A percentile compares a stretch with the other conserved stretches of the same genome.
These are phyloP conservation scores for Macaca nemestrina DNA, from an alignment of 2,113 vertebrate genomes.

Conservation along the genomic window DNA sequence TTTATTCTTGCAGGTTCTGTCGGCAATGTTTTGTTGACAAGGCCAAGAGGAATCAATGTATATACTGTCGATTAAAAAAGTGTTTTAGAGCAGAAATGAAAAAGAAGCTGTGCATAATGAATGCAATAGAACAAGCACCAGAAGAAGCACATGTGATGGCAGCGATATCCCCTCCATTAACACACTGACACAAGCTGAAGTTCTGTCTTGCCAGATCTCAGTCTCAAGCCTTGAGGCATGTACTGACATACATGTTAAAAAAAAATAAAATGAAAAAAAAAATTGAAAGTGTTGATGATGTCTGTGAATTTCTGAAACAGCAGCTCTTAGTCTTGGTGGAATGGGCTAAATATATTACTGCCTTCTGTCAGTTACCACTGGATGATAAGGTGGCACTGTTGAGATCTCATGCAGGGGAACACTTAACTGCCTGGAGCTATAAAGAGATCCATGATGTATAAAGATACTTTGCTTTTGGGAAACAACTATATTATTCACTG, in stretches of 20 bases:
- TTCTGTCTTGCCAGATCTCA: slow-evolving; percentile 94
- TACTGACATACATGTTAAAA: slow-evolving; percentile 91
- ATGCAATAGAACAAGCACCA: slow-evolving; percentile 96
- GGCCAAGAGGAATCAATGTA: slow-evolving; percentile 99
- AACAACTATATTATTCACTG: slow-evolving; percentile 94
- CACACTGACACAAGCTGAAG: slow-evolving; percentile 94
- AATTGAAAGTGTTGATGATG: slow-evolving; percentile 91
- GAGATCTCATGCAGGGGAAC: slow-evolving; percentile 96
- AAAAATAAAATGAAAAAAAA: slow-evolving; percentile 84
- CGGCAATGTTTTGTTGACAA: slow-evolving; percentile 98
- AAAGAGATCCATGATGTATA: slow-evolving; percentile 95
- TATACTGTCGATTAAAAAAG: slow-evolving; percentile 97
- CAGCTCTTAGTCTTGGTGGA: slow-evolving; percentile 97
- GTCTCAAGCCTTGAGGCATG: slow-evolving; percentile 83
- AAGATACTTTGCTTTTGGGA: slow-evolving; percentile 97
- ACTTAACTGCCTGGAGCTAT: slow-evolving; percentile 95
- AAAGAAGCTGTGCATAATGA: slow-evolving; percentile 99
- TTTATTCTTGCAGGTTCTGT: slow-evolving; percentile 98
- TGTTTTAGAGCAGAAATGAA: slow-evolving; percentile 99
- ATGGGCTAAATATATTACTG: slow-evolving; percentile 99
- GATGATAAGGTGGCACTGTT: slow-evolving; percentile 95
- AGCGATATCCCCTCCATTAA: slow-evolving; percentile 95
- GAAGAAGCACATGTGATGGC: slow-evolving; percentile 90
- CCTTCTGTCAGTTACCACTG: slow-evolving; percentile 95
- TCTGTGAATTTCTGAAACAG: slow-evolving; percentile 98